phyloP scores from a whole-genome alignment of 2,888 invertebrate genomes.

The Nomada ruficornis region DNA sequence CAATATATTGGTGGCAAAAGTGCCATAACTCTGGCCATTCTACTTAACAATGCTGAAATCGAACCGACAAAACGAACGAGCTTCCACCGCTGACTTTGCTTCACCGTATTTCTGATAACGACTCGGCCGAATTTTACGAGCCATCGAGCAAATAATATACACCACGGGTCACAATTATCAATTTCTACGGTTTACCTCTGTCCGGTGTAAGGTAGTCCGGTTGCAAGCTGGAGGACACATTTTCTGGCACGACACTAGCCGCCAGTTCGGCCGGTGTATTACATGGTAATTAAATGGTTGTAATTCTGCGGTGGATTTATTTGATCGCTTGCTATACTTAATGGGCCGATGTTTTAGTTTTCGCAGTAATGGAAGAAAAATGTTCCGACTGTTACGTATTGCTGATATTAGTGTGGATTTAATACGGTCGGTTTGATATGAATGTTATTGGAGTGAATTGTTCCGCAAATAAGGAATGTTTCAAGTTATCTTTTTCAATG shows the following conservation, averaged over 20 bases:
- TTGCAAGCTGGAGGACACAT: neutral
- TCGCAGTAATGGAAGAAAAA: neutral
- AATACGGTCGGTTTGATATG: too few relatives aligned
- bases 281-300: neutral
- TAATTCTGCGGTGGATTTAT: neutral
- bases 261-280: neutral
- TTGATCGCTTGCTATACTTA: neutral
- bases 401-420: too few relatives aligned
- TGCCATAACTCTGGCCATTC: slow-evolving; percentile 63
- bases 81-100: neutral
- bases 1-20: slow-evolving; percentile 55
- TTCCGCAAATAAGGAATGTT: too few relatives aligned
- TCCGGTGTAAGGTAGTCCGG: neutral
- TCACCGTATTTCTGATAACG: neutral
- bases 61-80: slow-evolving; percentile 47
- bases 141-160: slow-evolving; percentile 22
- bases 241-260: neutral
- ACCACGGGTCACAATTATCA: slow-evolving; percentile 34
- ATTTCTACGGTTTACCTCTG: slow-evolving; percentile 5
- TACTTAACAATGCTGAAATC: slow-evolving; percentile 55
- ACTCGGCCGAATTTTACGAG: slow-evolving; percentile 20
- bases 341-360: neutral
- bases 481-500: too few relatives aligned
- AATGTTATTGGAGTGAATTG: too few relatives aligned
- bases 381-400: too few relatives aligned